These are phyloP conservation scores for Felis chaus DNA, from an alignment of 2,113 vertebrate genomes.

Conservation along the genomic window DNA sequence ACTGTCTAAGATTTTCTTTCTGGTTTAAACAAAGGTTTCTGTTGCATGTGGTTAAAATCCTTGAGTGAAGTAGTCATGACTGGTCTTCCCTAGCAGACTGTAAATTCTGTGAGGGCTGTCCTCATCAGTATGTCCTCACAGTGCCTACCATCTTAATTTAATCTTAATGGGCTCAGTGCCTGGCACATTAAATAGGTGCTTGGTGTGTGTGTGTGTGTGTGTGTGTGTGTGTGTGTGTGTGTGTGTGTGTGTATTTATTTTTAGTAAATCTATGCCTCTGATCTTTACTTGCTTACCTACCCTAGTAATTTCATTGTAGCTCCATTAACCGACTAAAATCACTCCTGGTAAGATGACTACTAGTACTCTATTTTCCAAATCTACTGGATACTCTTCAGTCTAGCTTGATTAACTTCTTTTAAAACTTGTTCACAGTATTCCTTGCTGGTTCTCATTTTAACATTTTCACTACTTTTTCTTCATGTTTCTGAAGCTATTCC, in stretches of 20 bases:
- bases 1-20: not conserved
- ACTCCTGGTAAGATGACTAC: not conserved
- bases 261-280: not conserved
- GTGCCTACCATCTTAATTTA: not conserved
- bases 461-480: slow-evolving; percentile 21
- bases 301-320: not conserved
- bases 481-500: not conserved
- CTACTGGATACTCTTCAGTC: not conserved
- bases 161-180: not conserved
- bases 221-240: too few species aligned
- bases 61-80: not conserved
- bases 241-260: too few species aligned
- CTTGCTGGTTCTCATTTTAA: slow-evolving; percentile 41
- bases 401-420: slow-evolving; percentile 32
- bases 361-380: not conserved
- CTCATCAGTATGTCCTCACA: not conserved
- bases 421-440: not conserved
- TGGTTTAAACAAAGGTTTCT: not conserved
- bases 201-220: too few species aligned
- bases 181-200: not conserved
- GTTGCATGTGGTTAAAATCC: not conserved
- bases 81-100: not conserved
- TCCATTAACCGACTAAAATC: not conserved
- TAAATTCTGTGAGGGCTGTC: not conserved
- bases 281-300: not conserved